phyloP scores from a whole-genome alignment of 2,113 vertebrate genomes.

The Conger conger region DNA sequence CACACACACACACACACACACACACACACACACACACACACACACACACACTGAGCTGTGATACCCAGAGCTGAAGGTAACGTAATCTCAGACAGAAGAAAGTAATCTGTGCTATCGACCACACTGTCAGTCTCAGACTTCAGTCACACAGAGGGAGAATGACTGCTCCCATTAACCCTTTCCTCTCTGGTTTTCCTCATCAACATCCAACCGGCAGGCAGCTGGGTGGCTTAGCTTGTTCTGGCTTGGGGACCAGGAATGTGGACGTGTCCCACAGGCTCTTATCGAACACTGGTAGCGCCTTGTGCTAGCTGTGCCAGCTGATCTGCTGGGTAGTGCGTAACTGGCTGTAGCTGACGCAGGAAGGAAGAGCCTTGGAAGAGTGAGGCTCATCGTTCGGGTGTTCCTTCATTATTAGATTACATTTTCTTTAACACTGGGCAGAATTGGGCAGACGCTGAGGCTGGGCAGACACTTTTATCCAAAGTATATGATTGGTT shows the following conservation, averaged over 20 bases:
- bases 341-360: not conserved
- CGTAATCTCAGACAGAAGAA: slow-evolving; percentile 56
- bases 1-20: not conserved
- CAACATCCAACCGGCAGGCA: not conserved
- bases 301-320: too few relatives aligned
- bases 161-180: slow-evolving; percentile 48
- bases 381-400: too few relatives aligned
- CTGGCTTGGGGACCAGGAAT: not conserved
- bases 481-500: too few relatives aligned
- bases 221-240: not conserved
- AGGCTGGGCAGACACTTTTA: too few relatives aligned
- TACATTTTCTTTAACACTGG: too few relatives aligned
- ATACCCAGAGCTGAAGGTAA: slow-evolving; percentile 51
- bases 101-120: slow-evolving; percentile 57
- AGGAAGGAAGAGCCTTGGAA: too few relatives aligned
- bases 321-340: too few relatives aligned
- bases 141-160: slow-evolving; percentile 44
- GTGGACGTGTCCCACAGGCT: too few relatives aligned
- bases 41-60: slow-evolving; percentile 29
- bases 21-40: slow-evolving; percentile 8
- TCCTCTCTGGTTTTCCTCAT: not conserved
- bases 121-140: slow-evolving; percentile 43
- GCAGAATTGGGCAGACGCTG: too few relatives aligned
- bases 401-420: too few relatives aligned
- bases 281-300: too few relatives aligned